Conservation (phyloP, 2,888 invertebrate genomes). For the Cerceris ruficornis region DNA sequence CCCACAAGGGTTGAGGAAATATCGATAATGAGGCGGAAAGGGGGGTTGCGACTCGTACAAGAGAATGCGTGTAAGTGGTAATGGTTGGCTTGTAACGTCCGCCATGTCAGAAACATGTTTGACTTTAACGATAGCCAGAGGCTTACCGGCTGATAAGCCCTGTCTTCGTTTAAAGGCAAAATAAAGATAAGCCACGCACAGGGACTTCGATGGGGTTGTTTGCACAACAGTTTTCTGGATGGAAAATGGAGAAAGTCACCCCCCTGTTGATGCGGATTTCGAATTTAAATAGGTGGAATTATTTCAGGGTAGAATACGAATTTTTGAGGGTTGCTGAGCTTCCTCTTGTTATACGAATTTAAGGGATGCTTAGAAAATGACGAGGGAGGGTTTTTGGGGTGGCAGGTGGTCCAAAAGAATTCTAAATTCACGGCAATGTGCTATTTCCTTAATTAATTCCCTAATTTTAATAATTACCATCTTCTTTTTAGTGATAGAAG, state of each 20-base stretch:
- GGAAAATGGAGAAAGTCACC: constrained; percentile 3
- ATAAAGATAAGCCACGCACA: constrained; percentile 59
- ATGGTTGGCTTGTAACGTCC: constrained; percentile 38
- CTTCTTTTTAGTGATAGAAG: too few relatives aligned
- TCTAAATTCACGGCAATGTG: too few relatives aligned
- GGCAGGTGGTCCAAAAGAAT: too few relatives aligned
- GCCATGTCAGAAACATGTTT: constrained; percentile 48
- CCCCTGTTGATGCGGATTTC: neutral
- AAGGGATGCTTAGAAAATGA: too few relatives aligned
- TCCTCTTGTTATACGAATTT: too few relatives aligned
- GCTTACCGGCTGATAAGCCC: constrained; percentile 56
- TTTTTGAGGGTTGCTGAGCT: too few relatives aligned
- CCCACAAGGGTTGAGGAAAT: constrained; percentile 11
- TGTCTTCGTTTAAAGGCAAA: constrained; percentile 51
- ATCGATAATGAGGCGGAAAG: constrained; percentile 51
- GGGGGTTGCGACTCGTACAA: constrained; percentile 4
- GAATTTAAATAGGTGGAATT: neutral
- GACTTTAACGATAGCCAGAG: constrained; percentile 61
- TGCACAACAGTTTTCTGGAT: constrained; percentile 28
- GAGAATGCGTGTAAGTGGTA: constrained; percentile 50
- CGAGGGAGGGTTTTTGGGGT: too few relatives aligned
- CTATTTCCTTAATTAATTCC: too few relatives aligned
- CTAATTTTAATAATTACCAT: too few relatives aligned
- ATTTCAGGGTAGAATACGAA: too few relatives aligned
- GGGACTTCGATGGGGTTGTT: constrained; percentile 19